Conservation (phyloP, 2,113 vertebrate species). For the Nothoprocta pentlandii region DNA sequence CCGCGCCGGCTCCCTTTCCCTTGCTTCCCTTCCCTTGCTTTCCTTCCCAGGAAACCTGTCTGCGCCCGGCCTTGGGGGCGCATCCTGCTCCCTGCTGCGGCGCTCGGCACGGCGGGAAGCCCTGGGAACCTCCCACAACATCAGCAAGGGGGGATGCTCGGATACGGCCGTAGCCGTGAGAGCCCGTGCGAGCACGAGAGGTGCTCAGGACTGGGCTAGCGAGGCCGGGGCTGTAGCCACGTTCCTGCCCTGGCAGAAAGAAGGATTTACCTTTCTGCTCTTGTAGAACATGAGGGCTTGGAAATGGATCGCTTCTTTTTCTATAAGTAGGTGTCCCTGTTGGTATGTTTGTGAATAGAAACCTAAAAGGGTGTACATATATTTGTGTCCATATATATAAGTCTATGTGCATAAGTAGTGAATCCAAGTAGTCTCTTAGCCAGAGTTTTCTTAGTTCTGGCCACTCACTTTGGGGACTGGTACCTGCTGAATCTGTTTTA, state of each 20-base stretch:
- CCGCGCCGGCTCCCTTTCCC: too few relatives aligned
- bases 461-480: neutral
- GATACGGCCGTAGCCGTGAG: rapidly evolving
- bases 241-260: neutral
- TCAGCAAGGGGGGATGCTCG: too few relatives aligned
- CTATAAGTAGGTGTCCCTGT: neutral
- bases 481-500: neutral
- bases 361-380: neutral
- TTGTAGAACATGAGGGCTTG: neutral
- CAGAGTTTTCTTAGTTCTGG: neutral
- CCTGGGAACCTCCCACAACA: rapidly evolving
- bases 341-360: neutral
- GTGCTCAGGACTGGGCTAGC: too few relatives aligned
- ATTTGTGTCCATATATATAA: rapidly evolving
- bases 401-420: too few relatives aligned
- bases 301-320: neutral
- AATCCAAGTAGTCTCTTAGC: neutral
- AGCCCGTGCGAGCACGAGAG: neutral
- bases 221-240: too few relatives aligned
- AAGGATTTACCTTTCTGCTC: neutral
- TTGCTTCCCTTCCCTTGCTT: too few relatives aligned
- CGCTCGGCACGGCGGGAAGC: neutral
- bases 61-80: too few relatives aligned
- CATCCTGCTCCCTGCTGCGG: rapidly evolving
- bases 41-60: neutral